phyloP scores from a whole-genome alignment of 2,888 invertebrate species.

The Aspidapion aeneum region DNA sequence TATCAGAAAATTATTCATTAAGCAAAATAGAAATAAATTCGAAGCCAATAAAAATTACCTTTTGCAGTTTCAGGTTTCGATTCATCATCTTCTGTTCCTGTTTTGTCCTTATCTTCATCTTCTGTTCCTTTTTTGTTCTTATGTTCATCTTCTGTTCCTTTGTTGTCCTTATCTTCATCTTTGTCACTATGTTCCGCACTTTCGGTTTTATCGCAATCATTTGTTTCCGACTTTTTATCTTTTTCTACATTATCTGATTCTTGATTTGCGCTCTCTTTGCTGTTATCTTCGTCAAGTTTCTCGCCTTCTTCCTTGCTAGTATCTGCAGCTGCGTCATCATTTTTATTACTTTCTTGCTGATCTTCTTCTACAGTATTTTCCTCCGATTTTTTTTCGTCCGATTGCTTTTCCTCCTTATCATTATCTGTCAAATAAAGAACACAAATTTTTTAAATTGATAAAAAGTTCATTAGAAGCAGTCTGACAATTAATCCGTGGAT shows the following conservation, averaged over 20 bases:
- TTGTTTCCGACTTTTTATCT: background rate
- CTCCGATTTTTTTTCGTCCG: background rate
- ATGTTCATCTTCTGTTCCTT: background rate
- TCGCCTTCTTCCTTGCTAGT: background rate
- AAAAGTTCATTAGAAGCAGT: no score
- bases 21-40: no score
- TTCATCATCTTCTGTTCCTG: background rate
- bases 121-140: background rate
- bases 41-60: no score
- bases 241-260: background rate
- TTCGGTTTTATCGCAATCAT: background rate
- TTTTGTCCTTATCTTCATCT: constrained; percentile 1
- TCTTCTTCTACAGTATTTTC: background rate
- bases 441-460: no score
- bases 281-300: background rate
- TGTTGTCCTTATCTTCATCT: no score
- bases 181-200: no score
- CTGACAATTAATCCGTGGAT: no score
- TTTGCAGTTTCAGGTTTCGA: background rate
- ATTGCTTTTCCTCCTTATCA: no score
- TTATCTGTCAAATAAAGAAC: no score
- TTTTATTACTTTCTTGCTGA: background rate
- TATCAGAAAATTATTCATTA: no score
- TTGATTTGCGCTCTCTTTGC: background rate
- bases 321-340: background rate